Percentiles rank a stretch among this genome's conserved stretches.
Evolutionary conservation across 1,140 invertebrate species (phyloP).

Genomic region (Choristoneura fumiferana): DNA sequence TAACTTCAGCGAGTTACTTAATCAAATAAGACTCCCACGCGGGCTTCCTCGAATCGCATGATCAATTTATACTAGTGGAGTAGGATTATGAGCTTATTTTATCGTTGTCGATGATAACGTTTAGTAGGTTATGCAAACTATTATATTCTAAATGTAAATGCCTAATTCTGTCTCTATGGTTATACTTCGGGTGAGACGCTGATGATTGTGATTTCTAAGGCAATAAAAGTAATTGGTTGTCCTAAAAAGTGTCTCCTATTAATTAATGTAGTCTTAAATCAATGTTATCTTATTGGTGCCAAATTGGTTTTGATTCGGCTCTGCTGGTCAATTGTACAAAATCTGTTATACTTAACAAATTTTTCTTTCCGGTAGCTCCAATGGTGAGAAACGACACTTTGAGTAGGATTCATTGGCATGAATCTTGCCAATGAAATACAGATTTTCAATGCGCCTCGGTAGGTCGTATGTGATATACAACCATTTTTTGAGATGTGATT

Average conservation of each 20-base stretch:
- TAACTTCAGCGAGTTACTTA: constrained; percentile 39
- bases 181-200: not conserved
- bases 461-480: constrained; percentile 24
- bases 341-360: not conserved
- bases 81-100: constrained; percentile 22
- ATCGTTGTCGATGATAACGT: constrained; percentile 1
- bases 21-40: constrained; percentile 32
- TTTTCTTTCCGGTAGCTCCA: not conserved
- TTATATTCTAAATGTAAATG: constrained; percentile 14
- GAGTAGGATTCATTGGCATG: too few species aligned
- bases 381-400: not conserved
- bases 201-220: constrained; percentile 1
- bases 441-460: constrained; percentile 20
- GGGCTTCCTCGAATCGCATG: constrained; percentile 52
- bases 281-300: not conserved
- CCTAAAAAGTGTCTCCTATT: constrained; percentile 1
- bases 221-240: constrained; percentile 13
- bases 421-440: constrained; percentile 19
- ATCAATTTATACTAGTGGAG: constrained; percentile 22
- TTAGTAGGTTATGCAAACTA: constrained; percentile 15
- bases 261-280: not conserved
- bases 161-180: constrained; percentile 5
- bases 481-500: constrained; percentile 42
- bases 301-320: not conserved
- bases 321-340: constrained; percentile 1